Conservation (phyloP, 1,140 invertebrate species). For the Ceratosolen solmsi region DNA sequence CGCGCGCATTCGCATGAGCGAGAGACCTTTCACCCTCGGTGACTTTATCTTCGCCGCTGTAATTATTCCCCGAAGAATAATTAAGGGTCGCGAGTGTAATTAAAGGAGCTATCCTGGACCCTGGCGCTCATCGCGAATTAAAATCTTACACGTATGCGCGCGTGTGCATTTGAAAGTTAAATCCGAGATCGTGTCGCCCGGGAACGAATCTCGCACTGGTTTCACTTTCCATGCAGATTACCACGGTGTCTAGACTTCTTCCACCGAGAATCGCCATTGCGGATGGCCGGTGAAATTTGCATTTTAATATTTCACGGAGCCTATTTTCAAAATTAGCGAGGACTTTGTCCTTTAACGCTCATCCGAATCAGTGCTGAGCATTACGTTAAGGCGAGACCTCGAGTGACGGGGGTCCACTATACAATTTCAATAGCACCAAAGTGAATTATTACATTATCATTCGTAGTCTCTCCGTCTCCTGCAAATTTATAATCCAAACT, state of each 20-base stretch:
- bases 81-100: constrained; percentile 51
- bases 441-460: no score
- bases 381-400: no score
- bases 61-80: constrained; percentile 54
- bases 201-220: not conserved
- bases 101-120: constrained; percentile 31
- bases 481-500: no score
- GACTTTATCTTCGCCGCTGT: constrained; percentile 1
- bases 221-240: constrained; percentile 17
- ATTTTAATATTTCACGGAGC: not conserved
- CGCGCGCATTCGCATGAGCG: constrained; percentile 31
- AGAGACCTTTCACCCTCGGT: not conserved
- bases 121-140: constrained; percentile 55
- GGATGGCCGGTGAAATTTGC: constrained; percentile 1
- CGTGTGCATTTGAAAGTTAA: constrained; percentile 57
- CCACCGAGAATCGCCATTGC: not conserved
- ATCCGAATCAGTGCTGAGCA: not conserved
- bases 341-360: not conserved
- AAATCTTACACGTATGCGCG: constrained; percentile 57
- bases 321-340: not conserved
- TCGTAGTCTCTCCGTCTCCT: no score
- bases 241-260: not conserved
- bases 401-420: no score
- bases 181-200: constrained; percentile 38
- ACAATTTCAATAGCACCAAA: no score